A percentile compares a stretch with the other conserved stretches of the same genome.
These are phyloP conservation scores for Melanotaenia nigrans DNA, from an alignment of 2,797 vertebrate species.

Conservation along the genomic window DNA sequence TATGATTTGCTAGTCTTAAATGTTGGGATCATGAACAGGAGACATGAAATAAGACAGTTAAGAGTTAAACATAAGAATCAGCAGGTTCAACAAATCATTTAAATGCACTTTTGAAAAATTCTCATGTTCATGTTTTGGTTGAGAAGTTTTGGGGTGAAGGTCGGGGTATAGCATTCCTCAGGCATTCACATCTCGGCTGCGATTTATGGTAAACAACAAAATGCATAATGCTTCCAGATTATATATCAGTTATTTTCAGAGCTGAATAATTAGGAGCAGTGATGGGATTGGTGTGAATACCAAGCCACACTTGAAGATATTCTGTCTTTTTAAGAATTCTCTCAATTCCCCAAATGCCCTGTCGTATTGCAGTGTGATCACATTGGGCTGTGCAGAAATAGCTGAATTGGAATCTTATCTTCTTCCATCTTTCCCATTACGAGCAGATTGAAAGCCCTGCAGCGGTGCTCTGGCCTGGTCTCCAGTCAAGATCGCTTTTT, in stretches of 20 bases:
- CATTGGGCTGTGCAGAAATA: slow-evolving; percentile 78
- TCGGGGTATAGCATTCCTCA: slow-evolving; percentile 26
- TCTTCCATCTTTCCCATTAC: slow-evolving; percentile 83
- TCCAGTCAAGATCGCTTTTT: slow-evolving; percentile 75
- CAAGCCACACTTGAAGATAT: slow-evolving; percentile 73
- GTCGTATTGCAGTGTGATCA: slow-evolving; percentile 78
- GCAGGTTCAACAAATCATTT: background rate
- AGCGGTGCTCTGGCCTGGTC: slow-evolving; percentile 73
- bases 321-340: slow-evolving; percentile 79
- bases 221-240: slow-evolving; percentile 59
- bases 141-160: background rate
- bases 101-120: slow-evolving; percentile 12
- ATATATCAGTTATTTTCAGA: slow-evolving; percentile 69
- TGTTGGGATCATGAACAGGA: slow-evolving; percentile 14
- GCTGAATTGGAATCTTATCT: slow-evolving; percentile 83
- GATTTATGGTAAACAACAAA: slow-evolving; percentile 45
- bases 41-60: background rate
- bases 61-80: background rate
- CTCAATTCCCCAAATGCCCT: slow-evolving; percentile 75
- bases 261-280: slow-evolving; percentile 72
- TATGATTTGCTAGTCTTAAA: slow-evolving; percentile 4
- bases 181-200: slow-evolving; percentile 28
- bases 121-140: slow-evolving; percentile 10
- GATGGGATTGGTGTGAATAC: slow-evolving; percentile 76
- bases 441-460: slow-evolving; percentile 81